Percentiles rank a stretch among this genome's conserved stretches.
Conservation (phyloP, 2,113 vertebrate genomes). For the Chitala chitala region DNA sequence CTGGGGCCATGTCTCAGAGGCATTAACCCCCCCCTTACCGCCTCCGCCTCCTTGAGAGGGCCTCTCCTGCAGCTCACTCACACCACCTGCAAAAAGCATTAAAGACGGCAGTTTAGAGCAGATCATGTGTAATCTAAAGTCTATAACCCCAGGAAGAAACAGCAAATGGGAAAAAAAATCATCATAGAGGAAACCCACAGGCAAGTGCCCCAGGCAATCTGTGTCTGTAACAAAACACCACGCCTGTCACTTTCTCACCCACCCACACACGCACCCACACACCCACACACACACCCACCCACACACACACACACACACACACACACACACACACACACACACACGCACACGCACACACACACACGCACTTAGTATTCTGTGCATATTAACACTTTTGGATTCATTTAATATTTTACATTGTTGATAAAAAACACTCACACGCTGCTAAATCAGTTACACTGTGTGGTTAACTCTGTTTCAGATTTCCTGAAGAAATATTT, state of each 20-base stretch:
- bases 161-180: constrained; percentile 42
- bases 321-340: neutral
- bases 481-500: neutral
- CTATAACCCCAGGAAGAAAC: constrained; percentile 50
- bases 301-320: neutral
- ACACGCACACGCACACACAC: neutral
- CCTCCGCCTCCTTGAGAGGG: no score
- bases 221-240: neutral
- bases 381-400: neutral
- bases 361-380: neutral
- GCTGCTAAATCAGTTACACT: neutral
- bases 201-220: constrained; percentile 20
- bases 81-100: constrained; percentile 24
- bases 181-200: constrained; percentile 28
- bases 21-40: no score
- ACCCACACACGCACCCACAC: neutral
- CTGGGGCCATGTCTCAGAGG: no score
- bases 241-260: no score
- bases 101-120: constrained; percentile 47
- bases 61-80: neutral
- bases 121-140: constrained; percentile 56
- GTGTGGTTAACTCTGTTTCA: neutral
- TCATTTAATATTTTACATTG: neutral
- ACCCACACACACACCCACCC: neutral
- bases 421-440: neutral